Evolutionary conservation across 2,888 invertebrate genomes (phyloP), one percentile per base, ranked within the genome.

Genomic region (Pachymerium ferrugineum): DNA sequence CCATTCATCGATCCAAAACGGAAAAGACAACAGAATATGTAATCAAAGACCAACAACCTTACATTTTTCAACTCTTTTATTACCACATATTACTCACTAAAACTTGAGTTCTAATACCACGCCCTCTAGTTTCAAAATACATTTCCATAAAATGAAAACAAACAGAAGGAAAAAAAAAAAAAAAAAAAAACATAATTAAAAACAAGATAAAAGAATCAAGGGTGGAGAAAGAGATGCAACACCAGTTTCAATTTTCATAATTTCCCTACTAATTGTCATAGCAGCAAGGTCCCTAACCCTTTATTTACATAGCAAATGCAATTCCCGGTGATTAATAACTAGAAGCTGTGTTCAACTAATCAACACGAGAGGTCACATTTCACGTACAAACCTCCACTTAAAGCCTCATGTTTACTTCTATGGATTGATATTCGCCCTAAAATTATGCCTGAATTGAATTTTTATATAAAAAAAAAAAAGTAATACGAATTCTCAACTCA

Each of bases 61-160:
- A 22, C 47, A 22, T 54, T 54, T n/a, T n/a, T n/a, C 47, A 54
- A 54, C 47, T 54, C 47, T 54, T 54, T 54, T 54, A 54, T 54
- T 54, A 54, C 47, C 47, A 54, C 47, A 22, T 22, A 19, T 54
- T 54, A 54, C 47, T 16, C 47, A 54, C 22, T 54, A 54, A 54
- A 54, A 19, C 16, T 1, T 54, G 10, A 19, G 47, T 54, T 54
- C 10, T 54, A 22, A 16, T 54, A 54, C 47, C 47, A 54, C 47
- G 47, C 47, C 47, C 47, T 22, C 22, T 19, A 54, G 47, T 10
- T 54, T 54, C 6, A 10, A 54, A 54, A 10, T n/a, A 16, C 19
- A 54, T 54, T 54, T 22, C 47, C 47, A 54, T 54, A 54, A 54
- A 54, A n/a, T 10, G 6, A 54, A 54, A 22, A 54, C 47, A 54